Percentiles rank a stretch among this genome's conserved stretches.
These are phyloP conservation scores for Halcyon malimbica DNA, from an alignment of 2,113 vertebrate genomes.

Conservation along the genomic window DNA sequence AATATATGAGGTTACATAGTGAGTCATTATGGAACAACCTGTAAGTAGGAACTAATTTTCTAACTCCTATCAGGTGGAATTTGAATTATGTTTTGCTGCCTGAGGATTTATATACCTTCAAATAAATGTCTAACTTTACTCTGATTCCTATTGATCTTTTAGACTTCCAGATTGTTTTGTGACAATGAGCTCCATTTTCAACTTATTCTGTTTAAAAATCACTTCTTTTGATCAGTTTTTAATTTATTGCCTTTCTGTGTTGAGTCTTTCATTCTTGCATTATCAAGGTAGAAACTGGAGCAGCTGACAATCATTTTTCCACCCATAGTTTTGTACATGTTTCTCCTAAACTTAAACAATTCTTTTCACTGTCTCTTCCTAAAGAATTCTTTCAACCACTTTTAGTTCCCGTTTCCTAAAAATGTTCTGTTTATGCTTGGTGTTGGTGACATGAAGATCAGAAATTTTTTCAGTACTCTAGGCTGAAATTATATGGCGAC, in stretches of 20 bases:
- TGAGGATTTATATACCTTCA: not conserved
- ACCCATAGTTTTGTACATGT: not conserved
- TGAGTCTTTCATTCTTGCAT: not conserved
- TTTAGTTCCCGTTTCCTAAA: not conserved
- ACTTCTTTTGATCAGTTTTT: slow-evolving; percentile 49
- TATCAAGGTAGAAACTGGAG: slow-evolving; percentile 30
- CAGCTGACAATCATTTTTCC: not conserved
- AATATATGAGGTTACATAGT: not conserved
- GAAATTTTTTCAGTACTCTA: not conserved
- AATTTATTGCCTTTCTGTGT: not conserved
- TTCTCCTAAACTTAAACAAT: not conserved
- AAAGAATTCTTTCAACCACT: not conserved
- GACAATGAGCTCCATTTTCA: slow-evolving; percentile 6
- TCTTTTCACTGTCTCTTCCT: not conserved
- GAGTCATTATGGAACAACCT: not conserved
- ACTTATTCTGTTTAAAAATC: not conserved
- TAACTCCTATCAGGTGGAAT: not conserved
- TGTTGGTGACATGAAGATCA: not conserved
- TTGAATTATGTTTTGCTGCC: not conserved
- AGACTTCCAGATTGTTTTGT: not conserved
- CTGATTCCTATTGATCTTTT: slow-evolving; percentile 27
- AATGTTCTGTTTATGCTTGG: not conserved
- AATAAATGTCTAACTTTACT: not conserved
- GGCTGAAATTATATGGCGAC: not conserved
- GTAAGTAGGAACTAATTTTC: not conserved